phyloP scores from a whole-genome alignment of 2,888 invertebrate species.

The Podabrus alpinus region DNA sequence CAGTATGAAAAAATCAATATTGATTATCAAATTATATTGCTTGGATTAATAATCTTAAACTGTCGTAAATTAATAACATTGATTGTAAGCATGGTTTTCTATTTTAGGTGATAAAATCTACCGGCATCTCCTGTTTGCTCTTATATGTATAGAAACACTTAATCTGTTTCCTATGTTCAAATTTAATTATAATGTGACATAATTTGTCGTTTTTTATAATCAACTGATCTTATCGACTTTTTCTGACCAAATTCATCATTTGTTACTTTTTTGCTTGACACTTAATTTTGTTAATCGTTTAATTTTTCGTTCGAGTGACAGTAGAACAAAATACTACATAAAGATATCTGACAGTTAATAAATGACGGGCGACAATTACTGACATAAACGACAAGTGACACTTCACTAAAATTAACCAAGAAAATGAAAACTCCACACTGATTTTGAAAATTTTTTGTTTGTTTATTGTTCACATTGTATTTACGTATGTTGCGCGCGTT shows the following conservation, averaged over 20 bases:
- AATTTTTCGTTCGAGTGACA: not conserved
- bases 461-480: constrained; percentile 15
- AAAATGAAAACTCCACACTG: not conserved
- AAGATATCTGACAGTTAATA: not conserved
- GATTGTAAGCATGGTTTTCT: not conserved
- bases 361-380: not conserved
- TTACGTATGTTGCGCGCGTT: constrained; percentile 29
- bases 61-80: not conserved
- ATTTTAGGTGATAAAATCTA: not conserved
- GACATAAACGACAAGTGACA: not conserved
- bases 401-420: not conserved
- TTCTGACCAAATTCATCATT: not conserved
- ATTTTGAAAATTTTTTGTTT: not conserved
- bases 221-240: not conserved
- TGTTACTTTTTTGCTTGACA: not conserved
- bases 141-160: not conserved
- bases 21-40: not conserved
- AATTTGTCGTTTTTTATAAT: not conserved
- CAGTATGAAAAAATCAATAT: not conserved
- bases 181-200: not conserved
- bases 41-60: not conserved
- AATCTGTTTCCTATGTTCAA: not conserved
- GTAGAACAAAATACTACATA: too few species aligned
- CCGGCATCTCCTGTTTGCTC: not conserved
- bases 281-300: not conserved